Evolutionary conservation across 2,888 invertebrate genomes (phyloP), one percentile per base, ranked within the genome.

Genomic region (Rhyacophila evoluta): DNA sequence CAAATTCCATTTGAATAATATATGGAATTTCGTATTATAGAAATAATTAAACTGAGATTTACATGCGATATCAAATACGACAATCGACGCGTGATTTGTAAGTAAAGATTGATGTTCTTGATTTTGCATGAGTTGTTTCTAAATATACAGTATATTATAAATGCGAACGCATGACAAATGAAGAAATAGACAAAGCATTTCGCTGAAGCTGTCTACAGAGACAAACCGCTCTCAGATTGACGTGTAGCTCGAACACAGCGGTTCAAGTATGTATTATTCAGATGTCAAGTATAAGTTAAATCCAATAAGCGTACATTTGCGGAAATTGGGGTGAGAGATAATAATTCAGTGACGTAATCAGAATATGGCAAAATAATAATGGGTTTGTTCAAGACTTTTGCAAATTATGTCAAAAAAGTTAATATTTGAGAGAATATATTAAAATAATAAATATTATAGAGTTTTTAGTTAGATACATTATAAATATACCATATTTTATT

Each of bases 271-370:
- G 79, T 79, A 81, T 79, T 81, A 81, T 81, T 81, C 81, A 81
- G 79, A 77, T 71, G 79, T 79, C 79, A 81, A 79, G 79, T 79
- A 72, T 79, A 77, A 81, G 81, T 79, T 77, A 79, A 79, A 81
- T 79, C 75, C 79, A 79, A 81, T 81, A 81, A 79, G 81, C 75
- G 68, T 55, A 69, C 70, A 37, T 71, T 25, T 55, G 19, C 19
- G 55, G 25, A 55, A 19, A 55, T 19, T 55, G 55, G 55, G 55
- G 55, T 55, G 55, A 55, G 55, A 55, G 55, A 55, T 55, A 19
- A 55, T 55, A 55, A 12, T 19, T 2, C 19, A 55, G 55, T 55
- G 25, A 19, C 8, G 55, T 10, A 55, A 55, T 55, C 55, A 25
- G 55, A 10, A 55, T 55, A 19, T 12, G 55, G 19, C 12, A 55